These are phyloP conservation scores for Philonicus albiceps DNA, from an alignment of 2,888 invertebrate species.

Conservation along the genomic window DNA sequence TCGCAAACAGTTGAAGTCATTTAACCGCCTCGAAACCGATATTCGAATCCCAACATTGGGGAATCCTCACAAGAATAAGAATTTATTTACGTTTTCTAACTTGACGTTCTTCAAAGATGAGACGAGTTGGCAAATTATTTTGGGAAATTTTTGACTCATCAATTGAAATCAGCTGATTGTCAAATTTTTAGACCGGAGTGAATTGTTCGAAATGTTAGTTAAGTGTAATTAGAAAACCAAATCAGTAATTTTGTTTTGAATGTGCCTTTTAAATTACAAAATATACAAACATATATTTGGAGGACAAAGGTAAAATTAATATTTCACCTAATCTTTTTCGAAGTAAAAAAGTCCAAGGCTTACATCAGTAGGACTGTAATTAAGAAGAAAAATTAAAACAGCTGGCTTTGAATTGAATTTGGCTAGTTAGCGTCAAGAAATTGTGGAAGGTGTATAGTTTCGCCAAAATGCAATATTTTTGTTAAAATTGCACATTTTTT, in stretches of 20 bases:
- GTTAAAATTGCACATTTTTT: not conserved
- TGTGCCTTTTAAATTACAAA: not conserved
- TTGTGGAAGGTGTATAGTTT: no score
- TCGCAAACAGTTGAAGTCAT: not conserved
- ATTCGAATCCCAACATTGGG: not conserved
- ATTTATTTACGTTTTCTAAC: slow-evolving; percentile 41
- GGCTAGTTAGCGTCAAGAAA: not conserved
- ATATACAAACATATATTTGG: not conserved
- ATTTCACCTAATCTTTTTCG: not conserved
- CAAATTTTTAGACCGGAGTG: not conserved
- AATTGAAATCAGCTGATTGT: slow-evolving; percentile 46
- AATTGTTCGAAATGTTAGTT: not conserved
- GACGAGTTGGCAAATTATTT: slow-evolving; percentile 48
- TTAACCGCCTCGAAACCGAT: not conserved
- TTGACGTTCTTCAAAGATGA: slow-evolving; percentile 22
- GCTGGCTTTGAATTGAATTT: not conserved
- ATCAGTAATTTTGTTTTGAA: not conserved
- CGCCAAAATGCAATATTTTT: not conserved
- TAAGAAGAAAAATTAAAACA: not conserved
- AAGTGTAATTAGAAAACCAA: not conserved
- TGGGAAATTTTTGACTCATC: slow-evolving; percentile 2
- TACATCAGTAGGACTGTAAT: not conserved
- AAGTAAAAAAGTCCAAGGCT: not conserved
- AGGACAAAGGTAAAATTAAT: not conserved
- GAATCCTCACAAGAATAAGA: not conserved